These are phyloP conservation scores for Thamnaconus septentrionalis DNA, from an alignment of 2,113 vertebrate genomes.

Conservation along the genomic window DNA sequence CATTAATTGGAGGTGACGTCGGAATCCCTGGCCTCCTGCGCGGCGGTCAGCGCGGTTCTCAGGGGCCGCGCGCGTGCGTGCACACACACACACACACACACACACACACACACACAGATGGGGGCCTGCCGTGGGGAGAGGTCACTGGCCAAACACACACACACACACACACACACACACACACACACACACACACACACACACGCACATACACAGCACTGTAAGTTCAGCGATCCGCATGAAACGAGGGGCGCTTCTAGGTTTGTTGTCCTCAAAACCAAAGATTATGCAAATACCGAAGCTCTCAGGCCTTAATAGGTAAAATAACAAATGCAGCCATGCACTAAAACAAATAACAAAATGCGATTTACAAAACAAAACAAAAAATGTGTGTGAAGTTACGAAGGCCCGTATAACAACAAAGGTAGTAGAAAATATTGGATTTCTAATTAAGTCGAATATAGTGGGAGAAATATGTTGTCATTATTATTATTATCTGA, in stretches of 20 bases:
- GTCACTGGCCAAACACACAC: too few relatives aligned
- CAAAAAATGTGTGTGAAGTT: too few relatives aligned
- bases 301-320: slow-evolving; percentile 18
- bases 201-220: background rate
- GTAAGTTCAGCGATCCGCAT: slow-evolving; percentile 20
- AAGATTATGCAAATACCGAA: slow-evolving; percentile 48
- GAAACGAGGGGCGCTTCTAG: background rate
- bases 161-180: too few relatives aligned
- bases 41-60: slow-evolving; percentile 67
- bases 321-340: background rate
- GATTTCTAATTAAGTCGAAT: background rate
- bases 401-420: too few relatives aligned
- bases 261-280: slow-evolving; percentile 29
- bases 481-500: background rate
- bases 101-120: slow-evolving; percentile 28
- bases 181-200: too few relatives aligned
- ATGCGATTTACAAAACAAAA: too few relatives aligned
- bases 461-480: background rate
- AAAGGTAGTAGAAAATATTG: too few relatives aligned
- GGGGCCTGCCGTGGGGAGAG: slow-evolving; percentile 5
- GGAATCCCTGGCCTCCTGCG: slow-evolving; percentile 83
- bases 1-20: slow-evolving; percentile 92
- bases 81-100: background rate
- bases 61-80: slow-evolving; percentile 24
- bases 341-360: too few relatives aligned